A percentile compares a stretch with the other conserved stretches of the same genome.
These are phyloP conservation scores for Drosophila jambulina DNA, from an alignment of 1,140 invertebrate species.

Conservation along the genomic window DNA sequence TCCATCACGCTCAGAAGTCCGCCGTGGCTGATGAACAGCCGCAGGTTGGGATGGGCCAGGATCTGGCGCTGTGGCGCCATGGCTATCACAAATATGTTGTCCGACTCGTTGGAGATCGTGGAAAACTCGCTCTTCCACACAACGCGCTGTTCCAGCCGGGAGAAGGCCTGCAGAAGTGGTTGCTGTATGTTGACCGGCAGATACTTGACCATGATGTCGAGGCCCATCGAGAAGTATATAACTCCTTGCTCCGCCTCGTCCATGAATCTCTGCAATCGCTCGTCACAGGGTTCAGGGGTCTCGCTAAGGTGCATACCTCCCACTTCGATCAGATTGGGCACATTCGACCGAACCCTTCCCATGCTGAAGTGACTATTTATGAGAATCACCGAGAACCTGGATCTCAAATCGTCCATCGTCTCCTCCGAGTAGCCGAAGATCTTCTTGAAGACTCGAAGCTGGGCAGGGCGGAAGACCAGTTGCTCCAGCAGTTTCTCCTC, in stretches of 20 bases:
- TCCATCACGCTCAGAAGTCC: conserved; percentile 48
- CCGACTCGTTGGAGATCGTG: conserved; percentile 59
- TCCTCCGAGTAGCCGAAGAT: conserved; percentile 52
- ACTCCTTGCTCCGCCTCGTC: conserved; percentile 87
- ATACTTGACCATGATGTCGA: conserved; percentile 86
- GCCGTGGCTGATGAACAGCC: conserved; percentile 52
- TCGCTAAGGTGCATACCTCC: conserved; percentile 87
- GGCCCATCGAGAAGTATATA: conserved; percentile 88
- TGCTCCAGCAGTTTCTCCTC: conserved; percentile 46
- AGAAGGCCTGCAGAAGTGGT: conserved; percentile 32
- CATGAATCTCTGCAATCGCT: conserved; percentile 85
- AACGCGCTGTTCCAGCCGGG: conserved; percentile 75
- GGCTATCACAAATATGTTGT: conserved; percentile 88
- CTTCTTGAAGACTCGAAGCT: conserved; percentile 62
- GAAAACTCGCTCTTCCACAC: conserved; percentile 86
- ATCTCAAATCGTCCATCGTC: conserved; percentile 22
- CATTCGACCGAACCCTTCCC: conserved; percentile 55
- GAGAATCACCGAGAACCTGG: conserved; percentile 54
- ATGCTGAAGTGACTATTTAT: conserved; percentile 69
- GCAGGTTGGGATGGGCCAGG: conserved; percentile 70
- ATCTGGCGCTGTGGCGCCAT: conserved; percentile 86
- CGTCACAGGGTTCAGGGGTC: conserved; percentile 65
- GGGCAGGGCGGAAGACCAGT: conserved; percentile 51
- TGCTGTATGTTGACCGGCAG: conserved; percentile 85
- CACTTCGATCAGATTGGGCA: conserved; percentile 80